Percentiles rank a stretch among this genome's conserved stretches.
These are phyloP conservation scores for Oreocharis arfaki DNA, from an alignment of 2,113 vertebrate species.

Conservation along the genomic window DNA sequence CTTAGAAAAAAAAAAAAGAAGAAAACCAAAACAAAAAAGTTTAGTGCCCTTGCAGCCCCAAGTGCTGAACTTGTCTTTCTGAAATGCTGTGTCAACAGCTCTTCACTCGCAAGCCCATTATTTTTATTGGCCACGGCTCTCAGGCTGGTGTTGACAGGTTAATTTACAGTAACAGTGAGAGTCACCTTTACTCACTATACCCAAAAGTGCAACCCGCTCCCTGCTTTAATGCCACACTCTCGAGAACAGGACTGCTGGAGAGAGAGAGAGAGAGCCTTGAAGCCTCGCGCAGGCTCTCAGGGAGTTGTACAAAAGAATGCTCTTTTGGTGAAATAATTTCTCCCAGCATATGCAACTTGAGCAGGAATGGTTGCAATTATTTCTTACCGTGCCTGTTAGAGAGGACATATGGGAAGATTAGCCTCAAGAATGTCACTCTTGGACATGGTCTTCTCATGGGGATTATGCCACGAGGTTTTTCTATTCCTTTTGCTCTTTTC, in stretches of 20 bases:
- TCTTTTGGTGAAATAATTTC: conserved; percentile 37
- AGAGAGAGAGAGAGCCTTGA: background rate
- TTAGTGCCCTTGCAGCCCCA: conserved; percentile 11
- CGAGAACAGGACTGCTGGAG: background rate
- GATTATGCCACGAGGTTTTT: background rate
- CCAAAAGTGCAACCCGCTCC: background rate
- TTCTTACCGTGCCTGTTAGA: conserved; percentile 34
- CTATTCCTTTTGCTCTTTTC: background rate
- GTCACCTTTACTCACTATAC: conserved; percentile 30
- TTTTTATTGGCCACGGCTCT: conserved; percentile 43
- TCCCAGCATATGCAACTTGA: background rate
- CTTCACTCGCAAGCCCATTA: conserved; percentile 29
- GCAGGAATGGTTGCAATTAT: conserved; percentile 50
- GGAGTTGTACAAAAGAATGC: background rate
- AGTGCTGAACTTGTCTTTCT: conserved; percentile 45
- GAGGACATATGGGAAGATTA: conserved; percentile 49
- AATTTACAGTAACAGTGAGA: conserved; percentile 50
- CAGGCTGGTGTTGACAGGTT: conserved; percentile 50
- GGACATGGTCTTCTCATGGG: conserved; percentile 10
- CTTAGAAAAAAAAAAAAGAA: background rate
- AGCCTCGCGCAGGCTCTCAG: background rate
- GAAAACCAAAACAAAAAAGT: background rate
- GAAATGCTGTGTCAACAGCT: conserved; percentile 51
- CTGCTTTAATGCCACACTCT: background rate
- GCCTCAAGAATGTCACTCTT: conserved; percentile 46